phyloP scores from a whole-genome alignment of 2,113 vertebrate species.

The Lagenorhynchus albirostris region DNA sequence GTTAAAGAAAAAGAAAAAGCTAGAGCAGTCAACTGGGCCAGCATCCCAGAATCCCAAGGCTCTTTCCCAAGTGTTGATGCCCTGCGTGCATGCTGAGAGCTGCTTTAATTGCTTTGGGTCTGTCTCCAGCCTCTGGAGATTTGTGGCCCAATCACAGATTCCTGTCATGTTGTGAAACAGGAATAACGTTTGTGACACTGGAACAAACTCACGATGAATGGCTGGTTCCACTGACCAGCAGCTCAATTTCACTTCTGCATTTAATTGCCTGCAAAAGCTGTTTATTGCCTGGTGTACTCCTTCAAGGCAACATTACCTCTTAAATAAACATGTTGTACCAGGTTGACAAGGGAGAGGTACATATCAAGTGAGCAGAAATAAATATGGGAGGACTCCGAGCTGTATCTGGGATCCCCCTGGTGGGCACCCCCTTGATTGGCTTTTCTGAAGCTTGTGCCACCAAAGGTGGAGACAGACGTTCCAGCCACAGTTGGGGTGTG shows the following conservation, averaged over 20 bases:
- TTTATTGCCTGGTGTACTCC: slow-evolving; percentile 73
- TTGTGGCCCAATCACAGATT: slow-evolving; percentile 69
- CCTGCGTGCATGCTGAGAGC: background rate
- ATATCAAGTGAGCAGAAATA: slow-evolving; percentile 67
- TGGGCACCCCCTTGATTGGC: background rate
- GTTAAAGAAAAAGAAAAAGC: background rate
- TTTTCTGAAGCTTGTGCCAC: background rate
- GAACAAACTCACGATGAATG: slow-evolving; percentile 73
- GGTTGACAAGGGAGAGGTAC: slow-evolving; percentile 70
- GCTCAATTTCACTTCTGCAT: slow-evolving; percentile 68
- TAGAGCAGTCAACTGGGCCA: background rate
- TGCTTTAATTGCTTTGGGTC: background rate
- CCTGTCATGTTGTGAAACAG: slow-evolving; percentile 72
- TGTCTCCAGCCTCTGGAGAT: slow-evolving; percentile 53
- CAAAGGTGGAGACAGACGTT: background rate
- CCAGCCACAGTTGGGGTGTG: background rate
- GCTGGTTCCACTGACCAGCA: slow-evolving; percentile 64
- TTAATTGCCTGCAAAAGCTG: slow-evolving; percentile 78
- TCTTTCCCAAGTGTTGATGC: background rate
- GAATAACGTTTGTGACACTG: slow-evolving; percentile 74
- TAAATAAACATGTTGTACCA: slow-evolving; percentile 79
- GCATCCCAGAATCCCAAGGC: background rate
- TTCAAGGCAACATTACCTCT: slow-evolving; percentile 76
- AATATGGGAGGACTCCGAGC: slow-evolving; percentile 54
- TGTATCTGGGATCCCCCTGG: background rate